These are phyloP conservation scores for Oncopodura yosiiana DNA, from an alignment of 1,140 invertebrate species.

Conservation along the genomic window DNA sequence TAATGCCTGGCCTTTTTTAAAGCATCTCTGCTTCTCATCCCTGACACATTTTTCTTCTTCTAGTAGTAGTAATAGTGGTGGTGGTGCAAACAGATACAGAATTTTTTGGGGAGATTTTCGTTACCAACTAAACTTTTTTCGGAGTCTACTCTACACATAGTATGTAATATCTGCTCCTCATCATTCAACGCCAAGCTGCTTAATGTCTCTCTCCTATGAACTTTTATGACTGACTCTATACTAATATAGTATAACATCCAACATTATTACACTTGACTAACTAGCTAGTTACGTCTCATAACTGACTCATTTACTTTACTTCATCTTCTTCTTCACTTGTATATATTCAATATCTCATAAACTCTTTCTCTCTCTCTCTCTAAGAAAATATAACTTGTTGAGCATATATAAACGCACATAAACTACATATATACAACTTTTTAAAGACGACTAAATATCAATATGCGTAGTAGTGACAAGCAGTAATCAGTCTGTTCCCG, in stretches of 20 bases:
- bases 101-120: constrained; percentile 3
- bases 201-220: constrained; percentile 21
- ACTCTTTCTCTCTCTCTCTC: too few species aligned
- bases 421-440: too few species aligned
- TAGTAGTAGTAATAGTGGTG: too few species aligned
- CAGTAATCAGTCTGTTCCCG: too few species aligned
- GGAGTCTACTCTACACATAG: not conserved
- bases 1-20: too few species aligned
- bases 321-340: constrained; percentile 3
- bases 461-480: too few species aligned
- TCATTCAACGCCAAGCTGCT: constrained; percentile 23
- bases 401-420: too few species aligned
- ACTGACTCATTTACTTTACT: not conserved
- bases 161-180: constrained; percentile 11
- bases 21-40: constrained; percentile 19
- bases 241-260: not conserved
- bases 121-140: not conserved
- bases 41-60: not conserved
- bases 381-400: too few species aligned
- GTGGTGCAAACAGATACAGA: constrained; percentile 1
- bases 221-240: constrained; percentile 7
- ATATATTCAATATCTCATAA: too few species aligned
- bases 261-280: not conserved
- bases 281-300: not conserved
- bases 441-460: too few species aligned